Base-by-base conservation (phyloP, 2,113 vertebrate genomes). In the Oostethus manadensis region DNA sequence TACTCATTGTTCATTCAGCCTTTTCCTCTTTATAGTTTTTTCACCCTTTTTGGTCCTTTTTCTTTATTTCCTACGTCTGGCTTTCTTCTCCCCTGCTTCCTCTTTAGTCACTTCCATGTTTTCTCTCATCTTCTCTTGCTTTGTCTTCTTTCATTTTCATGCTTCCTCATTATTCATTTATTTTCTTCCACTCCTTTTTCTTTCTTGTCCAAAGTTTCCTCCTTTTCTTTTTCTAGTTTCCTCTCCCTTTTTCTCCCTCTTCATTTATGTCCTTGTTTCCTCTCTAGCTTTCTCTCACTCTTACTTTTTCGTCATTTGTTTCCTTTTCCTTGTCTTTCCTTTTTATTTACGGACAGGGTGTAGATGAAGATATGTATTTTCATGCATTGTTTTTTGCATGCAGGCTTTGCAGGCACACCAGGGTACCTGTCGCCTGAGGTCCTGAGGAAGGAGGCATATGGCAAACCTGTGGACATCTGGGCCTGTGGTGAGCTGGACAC, bases 391-490 rank as follows among this genome's bases (percentile, higher is more conserved):
- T 20, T 2, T 17, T 60, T 56, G 29, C 9, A 40, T 73, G 68
- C 85, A 94, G 94, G 94, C 65, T 95, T 95, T 71, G 94, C 93
- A 0, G 93, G 93, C 71, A 94, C 93, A 51, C 94, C 94, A 1
- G 93, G 96, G 21, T 95, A 94, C 77, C 88, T 94, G 56, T 94
- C 94, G 66, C 94, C 93, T 0, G 95, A 98, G 71, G 95, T 98
- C 5, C 70, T 98, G 82, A 94, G 96, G 83, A 98, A 98, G 82
- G 96, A 98, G 83, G 94, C 95, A 6, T 98, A 97, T 4, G 96
- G 95, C 73, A 98, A 98, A 87, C 95, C 96, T 0, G 95, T 98
- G 92, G 95, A 98, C 90, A 98, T 98, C 87, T 98, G 96, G 95
- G 96, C 95, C 0, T 98, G 96, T 0, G 96, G 96, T 98, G 83